A percentile compares a stretch with the other conserved stretches of the same genome.
These are phyloP conservation scores for Platysteira castanea DNA, from an alignment of 2,113 vertebrate species.

Conservation along the genomic window DNA sequence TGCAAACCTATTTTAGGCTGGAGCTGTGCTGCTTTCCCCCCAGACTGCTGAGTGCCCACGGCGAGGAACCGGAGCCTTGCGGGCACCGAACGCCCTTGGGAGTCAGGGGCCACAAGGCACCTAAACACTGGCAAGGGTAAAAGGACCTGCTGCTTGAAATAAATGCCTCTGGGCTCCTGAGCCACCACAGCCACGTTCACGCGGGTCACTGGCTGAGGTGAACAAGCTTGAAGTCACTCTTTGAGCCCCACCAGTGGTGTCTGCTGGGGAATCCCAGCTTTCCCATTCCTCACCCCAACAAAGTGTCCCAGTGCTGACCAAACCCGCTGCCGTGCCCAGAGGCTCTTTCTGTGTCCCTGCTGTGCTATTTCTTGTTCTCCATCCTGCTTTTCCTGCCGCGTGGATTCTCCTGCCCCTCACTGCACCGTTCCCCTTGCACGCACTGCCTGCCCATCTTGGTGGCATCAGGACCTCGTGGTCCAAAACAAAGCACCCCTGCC, in stretches of 20 bases:
- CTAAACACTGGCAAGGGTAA: neutral
- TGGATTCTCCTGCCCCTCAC: neutral
- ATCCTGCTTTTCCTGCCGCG: neutral
- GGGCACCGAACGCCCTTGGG: neutral
- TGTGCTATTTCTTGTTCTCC: neutral
- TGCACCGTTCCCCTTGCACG: neutral
- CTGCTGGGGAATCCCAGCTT: neutral
- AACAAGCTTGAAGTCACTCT: rapidly evolving
- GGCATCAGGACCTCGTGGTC: neutral
- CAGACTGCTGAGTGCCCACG: neutral
- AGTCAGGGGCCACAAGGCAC: neutral
- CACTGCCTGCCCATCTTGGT: neutral
- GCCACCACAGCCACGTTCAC: rapidly evolving
- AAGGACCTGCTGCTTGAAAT: neutral
- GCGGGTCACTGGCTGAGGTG: neutral
- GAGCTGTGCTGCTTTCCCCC: neutral
- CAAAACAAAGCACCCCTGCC: neutral
- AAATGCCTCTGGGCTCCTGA: neutral
- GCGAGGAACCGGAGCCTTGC: neutral
- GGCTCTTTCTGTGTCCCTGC: neutral
- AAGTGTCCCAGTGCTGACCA: rapidly evolving
- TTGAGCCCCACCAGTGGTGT: neutral
- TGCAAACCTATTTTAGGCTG: neutral
- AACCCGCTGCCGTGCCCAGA: neutral
- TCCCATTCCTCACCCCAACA: neutral